A percentile compares a stretch with the other conserved stretches of the same genome.
Conservation (phyloP, 2,113 vertebrate species). For the Aspidoscelis tigris region DNA sequence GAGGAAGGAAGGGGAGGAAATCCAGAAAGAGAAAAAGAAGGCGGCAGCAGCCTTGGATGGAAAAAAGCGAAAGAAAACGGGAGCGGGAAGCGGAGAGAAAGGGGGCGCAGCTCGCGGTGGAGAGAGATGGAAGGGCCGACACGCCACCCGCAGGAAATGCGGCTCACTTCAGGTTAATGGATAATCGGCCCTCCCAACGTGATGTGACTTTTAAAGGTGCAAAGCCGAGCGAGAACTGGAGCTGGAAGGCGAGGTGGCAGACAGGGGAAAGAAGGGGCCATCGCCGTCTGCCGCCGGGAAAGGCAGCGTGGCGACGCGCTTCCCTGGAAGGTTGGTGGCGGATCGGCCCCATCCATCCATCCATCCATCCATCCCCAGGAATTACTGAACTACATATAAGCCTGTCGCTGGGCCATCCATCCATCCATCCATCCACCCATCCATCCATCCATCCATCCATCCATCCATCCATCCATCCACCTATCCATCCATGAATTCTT, state of each 20-base stretch:
- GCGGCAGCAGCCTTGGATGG: neutral
- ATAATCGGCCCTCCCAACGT: slow-evolving; percentile 74
- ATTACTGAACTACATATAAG: no score
- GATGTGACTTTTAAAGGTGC: slow-evolving; percentile 76
- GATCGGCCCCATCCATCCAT: no score
- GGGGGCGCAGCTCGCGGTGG: no score
- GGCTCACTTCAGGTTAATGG: slow-evolving; percentile 77
- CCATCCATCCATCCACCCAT: no score
- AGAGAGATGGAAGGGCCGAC: slow-evolving; percentile 59
- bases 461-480: no score
- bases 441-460: no score
- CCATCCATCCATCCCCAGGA: no score
- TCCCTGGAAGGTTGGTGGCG: neutral
- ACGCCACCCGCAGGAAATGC: slow-evolving; percentile 85
- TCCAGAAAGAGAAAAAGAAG: slow-evolving; percentile 6
- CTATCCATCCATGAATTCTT: no score
- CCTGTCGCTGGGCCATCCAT: no score
- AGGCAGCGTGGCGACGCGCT: neutral
- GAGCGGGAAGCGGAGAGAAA: no score
- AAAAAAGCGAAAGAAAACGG: no score
- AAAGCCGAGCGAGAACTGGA: neutral
- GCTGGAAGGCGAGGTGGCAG: neutral
- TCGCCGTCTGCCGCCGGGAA: neutral
- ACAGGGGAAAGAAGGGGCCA: no score
- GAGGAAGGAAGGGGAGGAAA: neutral